Evolutionary conservation across 2,888 invertebrate species (phyloP), one percentile per base, ranked within the genome.

Genomic region (Drosophila colorata): DNA sequence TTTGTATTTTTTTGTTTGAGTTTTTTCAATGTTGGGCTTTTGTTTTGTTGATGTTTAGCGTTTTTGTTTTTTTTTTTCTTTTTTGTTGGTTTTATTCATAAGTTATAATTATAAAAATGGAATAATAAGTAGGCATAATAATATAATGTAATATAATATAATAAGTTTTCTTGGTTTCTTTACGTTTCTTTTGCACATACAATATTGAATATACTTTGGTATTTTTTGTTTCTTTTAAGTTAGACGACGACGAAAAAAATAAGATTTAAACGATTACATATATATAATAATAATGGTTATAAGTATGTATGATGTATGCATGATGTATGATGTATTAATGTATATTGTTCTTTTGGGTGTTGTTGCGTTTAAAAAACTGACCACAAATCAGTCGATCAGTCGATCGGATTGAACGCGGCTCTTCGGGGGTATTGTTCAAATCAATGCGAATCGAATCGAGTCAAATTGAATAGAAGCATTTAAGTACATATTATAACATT

Each of bases 21-120:
- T 44, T 23, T 58, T 57, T 61, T 13, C 33, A 41, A 48, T 52
- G 25, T 23, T 53, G 43, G 48, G 46, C 63, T 67, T 55, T 63
- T 63, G 13, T 46, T 74, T 55, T 41, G 56, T 49, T 61, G 59
- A 48, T 64, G 53, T 74, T 74, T 68, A 66, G 69, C 53, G 44
- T 70, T 75, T 61, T 66, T 43, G 20, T 52, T 55, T 63, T 47
- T 44, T 49, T 59, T 46, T 43, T 52, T 61, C 66, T 56, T 61
- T 59, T 11, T 43, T 75, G 58, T 56, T 52, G 66, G 59, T 72
- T 75, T 75, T 72, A 76, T 78, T 74, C 49, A 63, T 84, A 84
- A 87, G 86, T 84, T 84, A 71, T 88, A 88, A 88, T 83, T 85
- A 86, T 87, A 87, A 83, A 82, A 88, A 88, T 87, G 83, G 87